Percentiles rank a stretch among this genome's conserved stretches.
Conservation (phyloP, 1,140 invertebrate genomes). For the Tetramorium parvispinum region DNA sequence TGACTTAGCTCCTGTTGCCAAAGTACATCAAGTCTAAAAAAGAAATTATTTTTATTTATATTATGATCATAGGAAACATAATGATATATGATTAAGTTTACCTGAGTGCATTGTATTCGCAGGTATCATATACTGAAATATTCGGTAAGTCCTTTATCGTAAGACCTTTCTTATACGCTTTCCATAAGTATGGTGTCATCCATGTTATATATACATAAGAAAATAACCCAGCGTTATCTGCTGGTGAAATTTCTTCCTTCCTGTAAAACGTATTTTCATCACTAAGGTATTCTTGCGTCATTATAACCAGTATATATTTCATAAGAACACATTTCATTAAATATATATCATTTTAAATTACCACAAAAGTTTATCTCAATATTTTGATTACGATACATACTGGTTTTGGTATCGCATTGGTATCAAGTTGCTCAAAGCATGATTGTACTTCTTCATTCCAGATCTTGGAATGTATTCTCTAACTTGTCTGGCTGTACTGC, state of each 20-base stretch:
- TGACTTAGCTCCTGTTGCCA: constrained; percentile 88
- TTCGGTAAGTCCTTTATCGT: constrained; percentile 84
- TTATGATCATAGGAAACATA: neutral
- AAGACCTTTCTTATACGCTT: constrained; percentile 86
- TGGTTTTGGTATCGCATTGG: constrained; percentile 68
- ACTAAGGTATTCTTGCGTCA: neutral
- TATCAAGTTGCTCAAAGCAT: constrained; percentile 76
- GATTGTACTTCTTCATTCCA: constrained; percentile 71
- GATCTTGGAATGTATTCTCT: constrained; percentile 66
- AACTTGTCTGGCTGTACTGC: constrained; percentile 59
- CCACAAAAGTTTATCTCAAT: neutral
- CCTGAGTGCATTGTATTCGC: constrained; percentile 85
- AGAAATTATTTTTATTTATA: constrained; percentile 25
- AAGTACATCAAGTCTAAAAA: constrained; percentile 83
- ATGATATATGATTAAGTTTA: constrained; percentile 55
- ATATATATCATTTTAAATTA: neutral
- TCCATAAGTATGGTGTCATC: constrained; percentile 87
- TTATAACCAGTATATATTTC: neutral
- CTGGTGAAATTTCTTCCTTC: constrained; percentile 61
- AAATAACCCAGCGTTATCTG: constrained; percentile 74
- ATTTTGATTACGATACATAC: constrained; percentile 66
- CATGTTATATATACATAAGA: constrained; percentile 87
- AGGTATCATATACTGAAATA: constrained; percentile 86
- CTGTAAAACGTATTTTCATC: constrained; percentile 52
- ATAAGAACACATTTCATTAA: neutral